Base-by-base conservation (phyloP, 1,140 invertebrate species). In the Sminthurides bifidus region DNA sequence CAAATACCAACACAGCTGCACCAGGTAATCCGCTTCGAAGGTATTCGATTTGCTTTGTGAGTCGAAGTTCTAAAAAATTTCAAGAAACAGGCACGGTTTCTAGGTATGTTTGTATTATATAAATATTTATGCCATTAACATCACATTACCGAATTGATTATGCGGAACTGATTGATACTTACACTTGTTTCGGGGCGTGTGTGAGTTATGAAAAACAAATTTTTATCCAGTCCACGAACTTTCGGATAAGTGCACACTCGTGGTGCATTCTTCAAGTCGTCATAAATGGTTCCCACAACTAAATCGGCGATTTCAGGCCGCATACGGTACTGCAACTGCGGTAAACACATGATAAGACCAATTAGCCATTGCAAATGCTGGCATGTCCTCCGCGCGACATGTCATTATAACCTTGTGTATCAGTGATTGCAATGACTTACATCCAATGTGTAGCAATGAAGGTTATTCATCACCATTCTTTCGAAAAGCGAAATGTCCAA, bases 401-500 rank as follows among this genome's bases (percentile, higher is more conserved):
- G n/a, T n/a, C n/a, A n/a, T n/a, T n/a, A n/a, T n/a, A n/a, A n/a
- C n/a, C n/a, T n/a, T n/a, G n/a, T n/a, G n/a, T n/a, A n/a, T n/a
- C n/a, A n/a, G n/a, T n/a, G n/a, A n/a, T n/a, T n/a, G n/a, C n/a
- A n/a, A n/a, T n/a, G n/a, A n/a, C 26, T 21, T 49, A 48, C 40
- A 15, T 33, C 30, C 14, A 58, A 23, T 27, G 50, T 44, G n/a
- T 19, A 38, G 14, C 21, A 30, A 17, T 43, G 21, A 2, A 60
- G 8, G 3, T 43, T 19, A 21, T 64, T 64, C 3, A 48, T 50
- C 5, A 64, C 41, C 26, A 64, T 23, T 17, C 63, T 17, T 30
- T 61, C 56, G 31, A 61, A 85, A 27, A 87, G 69, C 1, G 83
- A 86, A 31, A 85, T 74, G 46, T 85, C 79, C 19, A 84, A 68